A percentile compares a stretch with the other conserved stretches of the same genome.
phyloP scores from a whole-genome alignment of 2,888 invertebrate genomes.

The Drosophila infuscata region DNA sequence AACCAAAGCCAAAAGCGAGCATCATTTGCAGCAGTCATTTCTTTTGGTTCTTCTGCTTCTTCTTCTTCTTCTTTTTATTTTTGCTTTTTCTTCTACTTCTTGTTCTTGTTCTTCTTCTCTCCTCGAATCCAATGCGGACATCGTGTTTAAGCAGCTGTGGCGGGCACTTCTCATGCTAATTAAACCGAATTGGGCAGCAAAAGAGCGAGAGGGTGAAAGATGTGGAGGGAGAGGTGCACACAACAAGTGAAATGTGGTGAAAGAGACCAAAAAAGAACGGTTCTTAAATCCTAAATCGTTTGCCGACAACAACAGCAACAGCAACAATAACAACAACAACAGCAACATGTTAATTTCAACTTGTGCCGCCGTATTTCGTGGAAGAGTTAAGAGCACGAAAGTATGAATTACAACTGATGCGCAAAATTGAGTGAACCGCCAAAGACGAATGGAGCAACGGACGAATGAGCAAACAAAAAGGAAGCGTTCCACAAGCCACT shows the following conservation, averaged over 20 bases:
- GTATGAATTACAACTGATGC: constrained; percentile 81
- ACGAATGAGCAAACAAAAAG: constrained; percentile 71
- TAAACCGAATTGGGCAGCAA: constrained; percentile 75
- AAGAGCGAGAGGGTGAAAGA: background rate
- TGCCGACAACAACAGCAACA: constrained; percentile 46
- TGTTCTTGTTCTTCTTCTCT: background rate
- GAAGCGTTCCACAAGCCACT: constrained; percentile 55
- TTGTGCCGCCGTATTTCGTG: constrained; percentile 73
- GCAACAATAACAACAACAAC: constrained; percentile 44
- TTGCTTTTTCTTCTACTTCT: too few relatives aligned
- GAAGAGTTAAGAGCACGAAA: constrained; percentile 71
- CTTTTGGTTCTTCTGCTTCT: background rate
- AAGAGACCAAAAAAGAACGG: constrained; percentile 69
- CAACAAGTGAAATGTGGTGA: constrained; percentile 54
- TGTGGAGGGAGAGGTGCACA: background rate
- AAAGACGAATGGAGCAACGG: constrained; percentile 61
- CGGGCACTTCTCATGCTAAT: constrained; percentile 77
- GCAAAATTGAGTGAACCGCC: constrained; percentile 74
- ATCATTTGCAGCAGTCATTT: constrained; percentile 11
- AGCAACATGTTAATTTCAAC: constrained; percentile 78
- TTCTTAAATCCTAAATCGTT: constrained; percentile 75
- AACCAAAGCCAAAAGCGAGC: constrained; percentile 9
- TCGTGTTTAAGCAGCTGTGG: constrained; percentile 76
- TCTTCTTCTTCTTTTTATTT: background rate
- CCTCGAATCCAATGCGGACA: constrained; percentile 41